These are phyloP conservation scores for Steinernema carpocapsae DNA, from an alignment of 2,888 invertebrate genomes.

Conservation along the genomic window DNA sequence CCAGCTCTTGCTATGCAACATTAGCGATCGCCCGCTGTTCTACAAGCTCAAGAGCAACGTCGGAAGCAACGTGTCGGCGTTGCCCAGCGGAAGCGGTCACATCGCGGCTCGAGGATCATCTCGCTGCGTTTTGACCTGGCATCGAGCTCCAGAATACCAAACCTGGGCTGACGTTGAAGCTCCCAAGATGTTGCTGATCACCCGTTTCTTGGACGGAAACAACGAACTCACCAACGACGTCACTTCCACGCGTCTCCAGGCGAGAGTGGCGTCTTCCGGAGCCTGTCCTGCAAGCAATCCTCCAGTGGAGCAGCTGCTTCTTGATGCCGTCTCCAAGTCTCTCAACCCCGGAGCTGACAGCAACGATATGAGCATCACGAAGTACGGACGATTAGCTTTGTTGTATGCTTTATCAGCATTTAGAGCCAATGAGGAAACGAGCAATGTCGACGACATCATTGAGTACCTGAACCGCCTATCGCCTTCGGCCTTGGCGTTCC, in stretches of 20 bases:
- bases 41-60: conserved; percentile 53
- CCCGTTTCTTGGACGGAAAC: conserved; percentile 47
- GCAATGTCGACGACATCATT: neutral
- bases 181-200: conserved; percentile 55
- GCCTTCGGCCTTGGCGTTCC: neutral
- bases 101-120: conserved; percentile 57
- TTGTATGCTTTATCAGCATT: neutral
- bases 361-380: neutral
- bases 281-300: conserved; percentile 50
- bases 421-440: neutral
- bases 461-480: conserved; percentile 9
- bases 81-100: conserved; percentile 54
- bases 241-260: conserved; percentile 44
- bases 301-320: conserved; percentile 57
- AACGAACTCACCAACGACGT: conserved; percentile 40
- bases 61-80: conserved; percentile 51
- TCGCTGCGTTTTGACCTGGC: conserved; percentile 57
- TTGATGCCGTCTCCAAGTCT: conserved; percentile 48
- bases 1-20: conserved; percentile 59
- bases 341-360: neutral
- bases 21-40: conserved; percentile 57
- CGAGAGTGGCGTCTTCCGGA: conserved; percentile 44
- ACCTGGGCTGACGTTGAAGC: conserved; percentile 50
- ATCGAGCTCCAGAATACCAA: conserved; percentile 43
- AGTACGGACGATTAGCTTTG: neutral